These are phyloP conservation scores for Plebejus anna DNA, from an alignment of 2,888 invertebrate genomes.

Conservation along the genomic window DNA sequence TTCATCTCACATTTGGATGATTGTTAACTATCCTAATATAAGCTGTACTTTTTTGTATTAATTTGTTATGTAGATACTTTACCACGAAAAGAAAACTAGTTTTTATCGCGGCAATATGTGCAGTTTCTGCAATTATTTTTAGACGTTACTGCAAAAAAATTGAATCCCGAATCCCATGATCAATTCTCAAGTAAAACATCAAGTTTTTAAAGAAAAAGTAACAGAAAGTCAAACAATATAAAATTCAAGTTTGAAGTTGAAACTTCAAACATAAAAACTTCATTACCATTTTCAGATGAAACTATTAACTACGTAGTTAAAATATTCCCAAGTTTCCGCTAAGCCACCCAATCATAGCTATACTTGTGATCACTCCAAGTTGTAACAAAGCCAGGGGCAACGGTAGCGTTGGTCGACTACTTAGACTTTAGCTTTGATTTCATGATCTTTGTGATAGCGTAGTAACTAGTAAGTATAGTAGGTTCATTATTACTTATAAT, in stretches of 20 bases:
- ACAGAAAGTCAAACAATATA: neutral
- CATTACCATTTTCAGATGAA: neutral
- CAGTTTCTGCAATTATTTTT: neutral
- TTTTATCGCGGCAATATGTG: neutral
- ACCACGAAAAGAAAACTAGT: too few relatives aligned
- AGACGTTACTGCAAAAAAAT: neutral
- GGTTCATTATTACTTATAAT: too few relatives aligned
- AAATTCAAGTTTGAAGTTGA: neutral
- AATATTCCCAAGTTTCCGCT: conserved; percentile 10
- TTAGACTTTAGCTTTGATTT: conserved; percentile 3
- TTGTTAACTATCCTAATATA: neutral
- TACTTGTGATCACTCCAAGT: conserved; percentile 12
- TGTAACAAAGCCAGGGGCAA: conserved; percentile 3
- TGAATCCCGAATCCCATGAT: neutral
- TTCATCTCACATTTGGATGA: neutral
- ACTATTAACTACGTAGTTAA: conserved; percentile 14
- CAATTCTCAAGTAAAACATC: too few relatives aligned
- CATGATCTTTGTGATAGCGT: neutral
- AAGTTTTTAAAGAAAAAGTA: neutral
- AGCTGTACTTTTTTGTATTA: neutral
- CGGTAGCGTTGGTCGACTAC: neutral
- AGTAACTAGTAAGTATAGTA: neutral
- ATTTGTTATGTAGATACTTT: neutral
- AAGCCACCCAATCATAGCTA: conserved; percentile 23
- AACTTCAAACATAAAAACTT: conserved; percentile 2